These are phyloP conservation scores for Rhagologus leucostigma DNA, from an alignment of 2,113 vertebrate species.

Conservation along the genomic window DNA sequence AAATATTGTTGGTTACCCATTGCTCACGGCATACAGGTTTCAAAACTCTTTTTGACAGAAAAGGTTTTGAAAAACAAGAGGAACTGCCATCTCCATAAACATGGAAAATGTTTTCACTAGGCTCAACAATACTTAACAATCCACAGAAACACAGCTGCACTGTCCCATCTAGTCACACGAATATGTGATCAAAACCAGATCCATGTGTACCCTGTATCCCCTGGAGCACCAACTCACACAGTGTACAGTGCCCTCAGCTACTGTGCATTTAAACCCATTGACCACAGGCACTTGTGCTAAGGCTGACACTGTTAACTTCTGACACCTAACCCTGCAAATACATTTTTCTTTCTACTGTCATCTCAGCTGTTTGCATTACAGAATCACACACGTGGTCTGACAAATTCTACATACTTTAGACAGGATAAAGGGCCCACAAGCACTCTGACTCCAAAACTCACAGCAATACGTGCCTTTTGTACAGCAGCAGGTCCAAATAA, in stretches of 20 bases:
- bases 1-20: background rate
- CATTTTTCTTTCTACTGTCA: background rate
- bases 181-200: background rate
- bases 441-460: background rate
- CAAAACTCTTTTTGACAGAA: background rate
- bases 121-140: background rate
- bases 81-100: background rate
- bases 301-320: background rate
- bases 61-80: background rate
- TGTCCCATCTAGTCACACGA: background rate
- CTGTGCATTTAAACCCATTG: background rate
- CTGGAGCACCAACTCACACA: fast-evolving
- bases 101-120: background rate
- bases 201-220: background rate
- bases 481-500: background rate
- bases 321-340: background rate
- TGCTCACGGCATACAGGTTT: background rate
- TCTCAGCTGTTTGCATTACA: background rate
- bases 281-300: background rate
- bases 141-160: background rate
- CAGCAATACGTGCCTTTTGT: background rate
- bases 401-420: background rate
- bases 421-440: background rate
- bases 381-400: background rate
- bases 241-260: background rate